phyloP scores from a whole-genome alignment of 2,113 vertebrate species.

The Crotalus horridus region DNA sequence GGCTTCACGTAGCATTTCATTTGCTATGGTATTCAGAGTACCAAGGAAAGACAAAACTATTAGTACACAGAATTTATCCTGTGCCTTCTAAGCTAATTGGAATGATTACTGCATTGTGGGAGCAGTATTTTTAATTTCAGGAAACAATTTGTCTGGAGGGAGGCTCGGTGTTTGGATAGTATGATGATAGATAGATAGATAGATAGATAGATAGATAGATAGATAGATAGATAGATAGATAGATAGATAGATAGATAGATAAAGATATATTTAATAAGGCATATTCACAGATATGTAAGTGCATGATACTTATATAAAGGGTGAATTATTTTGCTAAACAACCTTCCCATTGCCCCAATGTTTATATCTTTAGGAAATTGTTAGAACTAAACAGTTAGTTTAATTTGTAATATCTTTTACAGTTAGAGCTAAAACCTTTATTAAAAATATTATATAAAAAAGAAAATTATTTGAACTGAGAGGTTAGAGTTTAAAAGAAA shows the following conservation, averaged over 20 bases:
- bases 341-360: not conserved
- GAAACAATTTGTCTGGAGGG: not conserved
- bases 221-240: too few relatives aligned
- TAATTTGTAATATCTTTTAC: not conserved
- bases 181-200: not conserved
- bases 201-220: too few relatives aligned
- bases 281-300: not conserved
- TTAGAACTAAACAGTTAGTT: not conserved
- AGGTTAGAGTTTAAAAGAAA: not conserved
- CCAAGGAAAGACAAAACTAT: not conserved
- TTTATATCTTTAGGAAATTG: not conserved
- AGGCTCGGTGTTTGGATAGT: not conserved
- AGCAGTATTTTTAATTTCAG: not conserved
- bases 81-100: not conserved
- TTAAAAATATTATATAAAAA: not conserved
- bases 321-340: not conserved
- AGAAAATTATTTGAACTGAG: accelerated
- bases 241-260: not conserved
- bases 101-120: not conserved
- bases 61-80: not conserved
- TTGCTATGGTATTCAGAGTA: not conserved
- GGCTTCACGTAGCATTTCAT: not conserved
- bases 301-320: not conserved
- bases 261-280: not conserved
- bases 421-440: not conserved